phyloP scores from a whole-genome alignment of 2,113 vertebrate species.

The Bambusicola thoracicus region DNA sequence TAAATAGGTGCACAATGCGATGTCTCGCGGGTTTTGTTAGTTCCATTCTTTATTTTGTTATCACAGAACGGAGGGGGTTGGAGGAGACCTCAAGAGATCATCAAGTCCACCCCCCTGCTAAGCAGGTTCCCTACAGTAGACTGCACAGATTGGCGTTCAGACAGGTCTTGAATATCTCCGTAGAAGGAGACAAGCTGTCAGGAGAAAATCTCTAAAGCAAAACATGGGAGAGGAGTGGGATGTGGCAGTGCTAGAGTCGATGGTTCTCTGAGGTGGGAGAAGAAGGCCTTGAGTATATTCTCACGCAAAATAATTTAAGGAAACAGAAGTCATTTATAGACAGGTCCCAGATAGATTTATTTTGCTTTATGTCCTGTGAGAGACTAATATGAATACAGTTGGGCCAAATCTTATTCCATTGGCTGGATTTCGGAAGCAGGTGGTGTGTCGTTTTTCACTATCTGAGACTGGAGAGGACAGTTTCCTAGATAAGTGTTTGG shows the following conservation, averaged over 20 bases:
- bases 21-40: neutral
- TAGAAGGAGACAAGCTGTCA: neutral
- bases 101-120: no score
- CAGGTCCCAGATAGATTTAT: neutral
- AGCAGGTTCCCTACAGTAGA: no score
- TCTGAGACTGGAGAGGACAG: neutral
- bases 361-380: neutral
- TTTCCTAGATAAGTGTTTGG: neutral
- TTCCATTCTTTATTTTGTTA: neutral
- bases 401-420: neutral
- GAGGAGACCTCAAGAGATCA: no score
- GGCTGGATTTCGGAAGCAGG: neutral
- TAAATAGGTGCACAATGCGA: neutral
- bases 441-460: neutral
- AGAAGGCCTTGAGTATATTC: neutral
- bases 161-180: no score
- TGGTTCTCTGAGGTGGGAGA: neutral
- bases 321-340: neutral
- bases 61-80: neutral
- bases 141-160: no score
- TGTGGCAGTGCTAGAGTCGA: neutral
- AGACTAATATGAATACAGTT: neutral
- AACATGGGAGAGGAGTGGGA: neutral
- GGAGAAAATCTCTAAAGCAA: neutral
- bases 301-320: neutral